Evolutionary conservation across 2,797 vertebrate species (phyloP).

Genomic region (Selene dorsalis): DNA sequence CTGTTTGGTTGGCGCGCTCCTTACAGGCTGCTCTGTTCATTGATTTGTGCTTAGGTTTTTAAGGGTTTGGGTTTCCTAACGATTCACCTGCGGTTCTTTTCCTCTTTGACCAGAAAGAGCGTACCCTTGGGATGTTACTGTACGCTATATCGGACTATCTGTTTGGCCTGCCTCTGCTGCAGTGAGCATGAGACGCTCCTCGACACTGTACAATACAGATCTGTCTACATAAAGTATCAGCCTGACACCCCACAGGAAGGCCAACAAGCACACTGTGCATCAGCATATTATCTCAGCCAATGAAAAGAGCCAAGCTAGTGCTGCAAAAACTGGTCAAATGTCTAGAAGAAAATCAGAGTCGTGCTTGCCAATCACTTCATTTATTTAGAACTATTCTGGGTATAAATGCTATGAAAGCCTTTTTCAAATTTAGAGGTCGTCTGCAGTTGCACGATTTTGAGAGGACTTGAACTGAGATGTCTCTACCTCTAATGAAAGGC

Average conservation of each 20-base stretch:
- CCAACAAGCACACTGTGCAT: conserved; percentile 3
- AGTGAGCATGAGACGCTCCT: conserved; percentile 50
- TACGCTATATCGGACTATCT: conserved; percentile 63
- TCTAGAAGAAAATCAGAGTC: conserved; percentile 8
- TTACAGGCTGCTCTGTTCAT: conserved; percentile 81
- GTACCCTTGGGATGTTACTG: conserved; percentile 72
- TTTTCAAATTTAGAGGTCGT: conserved; percentile 38
- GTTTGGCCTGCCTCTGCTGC: conserved; percentile 55
- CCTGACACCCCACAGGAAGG: conserved; percentile 24
- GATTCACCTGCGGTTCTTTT: conserved; percentile 83
- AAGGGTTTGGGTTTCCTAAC: conserved; percentile 83
- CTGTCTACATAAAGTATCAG: conserved; percentile 3
- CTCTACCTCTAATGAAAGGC: conserved; percentile 27
- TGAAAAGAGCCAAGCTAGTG: background rate
- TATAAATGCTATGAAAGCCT: conserved; percentile 8
- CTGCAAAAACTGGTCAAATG: conserved; percentile 22
- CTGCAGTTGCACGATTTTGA: conserved; percentile 26
- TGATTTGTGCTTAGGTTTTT: conserved; percentile 82
- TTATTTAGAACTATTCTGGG: conserved; percentile 12
- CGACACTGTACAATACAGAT: conserved; percentile 43
- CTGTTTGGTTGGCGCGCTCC: conserved; percentile 72
- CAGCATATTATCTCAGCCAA: conserved; percentile 10
- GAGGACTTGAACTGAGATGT: conserved; percentile 4
- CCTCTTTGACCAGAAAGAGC: conserved; percentile 83
- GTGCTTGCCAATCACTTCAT: background rate